Conservation (phyloP, 2,888 invertebrate genomes). For the Caenorhabditis macrosperma region DNA sequence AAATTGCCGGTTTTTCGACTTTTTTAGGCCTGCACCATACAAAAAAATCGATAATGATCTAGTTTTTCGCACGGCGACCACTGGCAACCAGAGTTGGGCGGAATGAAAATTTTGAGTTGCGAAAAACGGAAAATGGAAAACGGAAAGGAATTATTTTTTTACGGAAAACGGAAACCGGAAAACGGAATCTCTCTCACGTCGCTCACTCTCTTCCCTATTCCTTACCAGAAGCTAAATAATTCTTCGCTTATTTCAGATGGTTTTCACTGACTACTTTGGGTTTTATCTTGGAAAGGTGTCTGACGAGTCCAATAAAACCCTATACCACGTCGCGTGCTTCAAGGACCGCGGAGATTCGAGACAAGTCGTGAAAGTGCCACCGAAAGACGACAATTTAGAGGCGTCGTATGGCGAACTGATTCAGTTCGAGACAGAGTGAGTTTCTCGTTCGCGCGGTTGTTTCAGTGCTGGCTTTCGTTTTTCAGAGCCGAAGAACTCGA, state of each 20-base stretch:
- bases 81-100: too few relatives aligned
- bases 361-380: neutral
- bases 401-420: neutral
- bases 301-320: neutral
- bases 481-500: too few relatives aligned
- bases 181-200: too few relatives aligned
- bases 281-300: neutral
- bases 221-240: neutral
- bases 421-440: neutral
- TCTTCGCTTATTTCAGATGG: neutral
- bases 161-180: too few relatives aligned
- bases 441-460: neutral
- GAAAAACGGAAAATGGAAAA: too few relatives aligned
- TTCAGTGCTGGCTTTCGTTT: neutral
- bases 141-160: too few relatives aligned
- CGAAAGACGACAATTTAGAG: neutral
- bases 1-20: too few relatives aligned
- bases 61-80: too few relatives aligned
- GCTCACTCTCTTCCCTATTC: neutral
- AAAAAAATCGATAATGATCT: too few relatives aligned
- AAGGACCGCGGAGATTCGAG: neutral
- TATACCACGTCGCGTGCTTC: neutral
- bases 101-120: too few relatives aligned
- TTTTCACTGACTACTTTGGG: neutral
- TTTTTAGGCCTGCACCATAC: too few relatives aligned